Conservation (phyloP, 2,113 vertebrate species). For the Manacus vitellinus region DNA sequence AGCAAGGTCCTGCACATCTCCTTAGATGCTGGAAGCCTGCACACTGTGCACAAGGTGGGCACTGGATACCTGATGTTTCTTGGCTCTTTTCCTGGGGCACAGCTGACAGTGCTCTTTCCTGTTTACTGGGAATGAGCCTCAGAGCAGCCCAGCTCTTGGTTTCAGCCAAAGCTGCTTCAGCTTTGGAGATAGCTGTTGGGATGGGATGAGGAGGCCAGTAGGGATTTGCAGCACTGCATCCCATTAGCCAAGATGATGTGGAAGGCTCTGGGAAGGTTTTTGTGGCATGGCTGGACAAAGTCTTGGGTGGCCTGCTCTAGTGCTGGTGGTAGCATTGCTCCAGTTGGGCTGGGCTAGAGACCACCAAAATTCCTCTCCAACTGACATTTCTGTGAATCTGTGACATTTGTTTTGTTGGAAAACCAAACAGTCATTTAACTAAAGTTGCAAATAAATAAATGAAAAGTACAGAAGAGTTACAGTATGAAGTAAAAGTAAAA, state of each 20-base stretch:
- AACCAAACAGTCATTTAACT: neutral
- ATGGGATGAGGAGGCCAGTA: neutral
- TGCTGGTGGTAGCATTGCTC: neutral
- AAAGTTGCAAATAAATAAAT: neutral
- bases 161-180: neutral
- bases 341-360: neutral
- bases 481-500: neutral
- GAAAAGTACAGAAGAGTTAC: neutral
- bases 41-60: too few relatives aligned
- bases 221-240: neutral
- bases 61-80: neutral
- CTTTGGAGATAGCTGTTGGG: neutral
- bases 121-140: neutral
- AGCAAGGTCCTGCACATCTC: neutral
- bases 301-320: neutral
- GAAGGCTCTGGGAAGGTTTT: neutral
- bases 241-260: neutral
- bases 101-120: neutral
- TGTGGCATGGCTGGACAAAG: neutral
- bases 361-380: neutral
- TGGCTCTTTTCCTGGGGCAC: neutral
- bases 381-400: neutral
- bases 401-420: neutral
- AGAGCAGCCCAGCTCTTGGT: neutral
- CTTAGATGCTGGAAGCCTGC: fast-evolving